These are phyloP conservation scores for Drosophila paranaensis DNA, from an alignment of 2,888 invertebrate species.

Conservation along the genomic window DNA sequence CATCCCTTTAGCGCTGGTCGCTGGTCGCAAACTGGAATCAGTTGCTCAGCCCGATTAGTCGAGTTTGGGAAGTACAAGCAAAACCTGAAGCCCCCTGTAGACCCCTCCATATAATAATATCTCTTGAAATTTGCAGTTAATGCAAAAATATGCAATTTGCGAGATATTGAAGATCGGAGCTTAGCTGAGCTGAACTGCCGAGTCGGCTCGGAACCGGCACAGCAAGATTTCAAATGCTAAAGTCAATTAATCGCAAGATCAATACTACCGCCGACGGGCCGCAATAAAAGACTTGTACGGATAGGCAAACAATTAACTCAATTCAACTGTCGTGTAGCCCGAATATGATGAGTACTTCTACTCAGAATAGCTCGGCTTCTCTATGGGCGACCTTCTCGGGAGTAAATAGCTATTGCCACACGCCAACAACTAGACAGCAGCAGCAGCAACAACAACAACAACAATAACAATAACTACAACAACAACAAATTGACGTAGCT, in stretches of 20 bases:
- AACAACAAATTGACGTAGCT: conserved; percentile 46
- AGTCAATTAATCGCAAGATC: conserved; percentile 34
- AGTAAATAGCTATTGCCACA: conserved; percentile 38
- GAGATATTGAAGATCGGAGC: conserved; percentile 4
- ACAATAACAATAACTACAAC: background rate
- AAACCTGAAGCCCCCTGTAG: background rate
- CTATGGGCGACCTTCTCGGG: conserved; percentile 39
- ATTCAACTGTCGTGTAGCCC: conserved; percentile 12
- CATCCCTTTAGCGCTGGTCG: background rate
- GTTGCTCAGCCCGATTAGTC: background rate
- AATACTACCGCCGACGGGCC: conserved; percentile 28
- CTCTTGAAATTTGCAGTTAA: conserved; percentile 10
- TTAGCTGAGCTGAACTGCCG: too few relatives aligned
- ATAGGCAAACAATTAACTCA: conserved; percentile 29
- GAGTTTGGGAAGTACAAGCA: background rate
- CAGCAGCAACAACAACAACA: conserved; percentile 16
- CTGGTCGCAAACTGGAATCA: background rate
- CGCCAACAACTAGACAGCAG: conserved; percentile 29
- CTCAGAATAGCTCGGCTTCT: conserved; percentile 6
- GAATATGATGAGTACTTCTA: conserved; percentile 23
- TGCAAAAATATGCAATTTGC: conserved; percentile 16
- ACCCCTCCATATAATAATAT: background rate
- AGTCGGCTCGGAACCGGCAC: conserved; percentile 23
- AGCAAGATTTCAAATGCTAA: conserved; percentile 32
- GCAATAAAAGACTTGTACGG: conserved; percentile 33